Percentiles rank a stretch among this genome's conserved stretches.
phyloP scores from a whole-genome alignment of 2,888 invertebrate species.

The Eristalis tenax region DNA sequence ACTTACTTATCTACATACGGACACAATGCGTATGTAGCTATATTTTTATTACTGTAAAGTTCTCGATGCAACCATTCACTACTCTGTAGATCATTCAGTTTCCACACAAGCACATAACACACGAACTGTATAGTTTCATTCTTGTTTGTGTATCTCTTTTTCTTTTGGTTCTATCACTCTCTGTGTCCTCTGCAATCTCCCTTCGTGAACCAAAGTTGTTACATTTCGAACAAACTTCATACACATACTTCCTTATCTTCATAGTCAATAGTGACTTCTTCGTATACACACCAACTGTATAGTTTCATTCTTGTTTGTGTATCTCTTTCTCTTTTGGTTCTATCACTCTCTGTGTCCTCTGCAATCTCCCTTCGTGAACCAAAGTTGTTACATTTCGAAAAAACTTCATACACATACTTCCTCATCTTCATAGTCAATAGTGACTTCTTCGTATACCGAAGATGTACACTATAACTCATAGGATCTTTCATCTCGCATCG shows the following conservation, averaged over 20 bases:
- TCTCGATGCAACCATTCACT: not conserved
- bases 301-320: no score
- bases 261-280: no score
- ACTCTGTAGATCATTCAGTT: not conserved
- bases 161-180: not conserved
- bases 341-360: conserved; percentile 1
- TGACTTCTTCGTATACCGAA: conserved; percentile 1
- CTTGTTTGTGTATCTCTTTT: not conserved
- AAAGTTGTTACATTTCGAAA: not conserved
- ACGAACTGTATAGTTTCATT: not conserved
- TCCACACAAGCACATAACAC: not conserved
- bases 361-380: not conserved
- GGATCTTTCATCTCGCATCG: not conserved
- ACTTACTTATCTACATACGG: no score
- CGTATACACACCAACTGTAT: no score
- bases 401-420: not conserved
- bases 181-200: no score
- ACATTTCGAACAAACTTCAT: no score
- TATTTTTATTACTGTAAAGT: not conserved
- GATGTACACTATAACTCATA: not conserved
- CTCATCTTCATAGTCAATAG: not conserved
- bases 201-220: no score
- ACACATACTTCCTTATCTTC: no score
- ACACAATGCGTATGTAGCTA: not conserved
- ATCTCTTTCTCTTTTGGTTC: no score